Evolutionary conservation across 2,888 invertebrate species (phyloP).

Genomic region (Plagodis pulveraria): DNA sequence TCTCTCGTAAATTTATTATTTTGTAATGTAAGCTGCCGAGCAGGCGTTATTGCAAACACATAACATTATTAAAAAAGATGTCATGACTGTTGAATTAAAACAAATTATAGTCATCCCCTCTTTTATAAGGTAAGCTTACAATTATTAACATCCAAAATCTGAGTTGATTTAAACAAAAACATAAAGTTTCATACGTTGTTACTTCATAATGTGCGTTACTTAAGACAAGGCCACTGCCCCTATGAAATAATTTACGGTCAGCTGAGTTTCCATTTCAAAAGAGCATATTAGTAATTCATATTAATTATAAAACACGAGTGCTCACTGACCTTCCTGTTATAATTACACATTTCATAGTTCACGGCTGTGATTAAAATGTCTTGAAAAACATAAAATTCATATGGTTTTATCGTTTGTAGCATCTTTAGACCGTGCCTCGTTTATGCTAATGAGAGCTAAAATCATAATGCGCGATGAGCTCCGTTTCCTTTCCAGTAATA

Average conservation of each 20-base stretch:
- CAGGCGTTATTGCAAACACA: too few species aligned
- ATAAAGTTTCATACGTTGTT: constrained; percentile 39
- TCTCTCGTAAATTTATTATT: too few species aligned
- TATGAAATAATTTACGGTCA: constrained; percentile 80
- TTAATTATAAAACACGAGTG: constrained; percentile 74
- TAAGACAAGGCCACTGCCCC: constrained; percentile 74
- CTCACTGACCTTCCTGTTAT: constrained; percentile 82
- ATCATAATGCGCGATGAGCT: constrained; percentile 74
- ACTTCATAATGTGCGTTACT: constrained; percentile 64
- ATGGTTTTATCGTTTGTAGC: constrained; percentile 61
- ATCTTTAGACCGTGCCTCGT: constrained; percentile 64
- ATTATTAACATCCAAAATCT: not conserved
- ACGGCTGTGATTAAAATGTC: constrained; percentile 81
- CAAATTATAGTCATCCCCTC: too few species aligned
- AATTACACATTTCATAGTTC: constrained; percentile 82
- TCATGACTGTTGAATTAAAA: too few species aligned
- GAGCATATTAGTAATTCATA: constrained; percentile 75
- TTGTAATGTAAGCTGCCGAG: too few species aligned
- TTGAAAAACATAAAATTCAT: constrained; percentile 70
- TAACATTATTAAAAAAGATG: too few species aligned
- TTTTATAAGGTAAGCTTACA: not conserved
- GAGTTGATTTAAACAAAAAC: not conserved
- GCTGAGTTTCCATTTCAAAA: constrained; percentile 77
- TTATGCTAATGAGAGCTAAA: constrained; percentile 77
- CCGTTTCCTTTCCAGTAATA: constrained; percentile 75